Conservation (phyloP, 2,888 invertebrate species). For the Melieria omissa region DNA sequence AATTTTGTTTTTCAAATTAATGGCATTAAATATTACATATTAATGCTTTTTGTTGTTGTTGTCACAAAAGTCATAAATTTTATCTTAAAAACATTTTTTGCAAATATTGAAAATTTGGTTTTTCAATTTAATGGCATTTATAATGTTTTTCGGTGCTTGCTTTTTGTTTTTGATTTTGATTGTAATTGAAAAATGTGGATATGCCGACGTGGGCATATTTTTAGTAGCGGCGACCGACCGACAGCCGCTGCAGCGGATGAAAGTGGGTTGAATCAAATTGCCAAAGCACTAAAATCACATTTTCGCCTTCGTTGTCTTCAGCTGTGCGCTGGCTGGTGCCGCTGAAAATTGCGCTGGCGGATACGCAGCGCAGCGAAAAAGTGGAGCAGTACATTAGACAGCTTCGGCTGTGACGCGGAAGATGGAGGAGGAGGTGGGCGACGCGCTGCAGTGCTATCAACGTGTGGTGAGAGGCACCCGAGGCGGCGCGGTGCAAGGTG, state of each 20-base stretch:
- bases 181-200: not conserved
- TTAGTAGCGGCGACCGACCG: not conserved
- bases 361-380: too few relatives aligned
- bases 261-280: conserved; percentile 37
- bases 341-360: too few relatives aligned
- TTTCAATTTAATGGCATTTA: not conserved
- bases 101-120: not conserved
- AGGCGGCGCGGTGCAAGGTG: too few relatives aligned
- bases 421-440: too few relatives aligned
- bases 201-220: conserved; percentile 22
- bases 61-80: too few relatives aligned
- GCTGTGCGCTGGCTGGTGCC: not conserved
- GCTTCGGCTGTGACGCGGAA: too few relatives aligned
- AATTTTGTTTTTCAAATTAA: not conserved
- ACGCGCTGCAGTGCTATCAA: too few relatives aligned
- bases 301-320: not conserved
- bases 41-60: not conserved
- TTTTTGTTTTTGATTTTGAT: not conserved
- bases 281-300: not conserved
- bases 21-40: not conserved
- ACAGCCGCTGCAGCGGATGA: conserved; percentile 25
- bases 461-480: too few relatives aligned
- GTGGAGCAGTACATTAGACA: too few relatives aligned
- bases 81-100: not conserved
- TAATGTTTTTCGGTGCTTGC: not conserved